These are phyloP conservation scores for Aradus depressus DNA, from an alignment of 2,888 invertebrate species.

Conservation along the genomic window DNA sequence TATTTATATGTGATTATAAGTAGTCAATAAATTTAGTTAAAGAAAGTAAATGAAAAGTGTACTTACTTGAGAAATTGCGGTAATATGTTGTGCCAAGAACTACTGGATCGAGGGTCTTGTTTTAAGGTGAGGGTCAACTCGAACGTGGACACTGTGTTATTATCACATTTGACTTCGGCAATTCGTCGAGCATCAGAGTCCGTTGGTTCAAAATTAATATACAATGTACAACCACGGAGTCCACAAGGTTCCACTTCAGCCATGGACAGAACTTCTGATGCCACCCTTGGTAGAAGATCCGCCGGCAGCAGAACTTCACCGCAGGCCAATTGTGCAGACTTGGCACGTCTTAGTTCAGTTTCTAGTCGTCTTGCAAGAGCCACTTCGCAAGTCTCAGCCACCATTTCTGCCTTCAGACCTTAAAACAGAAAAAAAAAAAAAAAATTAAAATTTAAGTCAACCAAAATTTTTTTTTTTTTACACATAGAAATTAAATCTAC, in stretches of 20 bases:
- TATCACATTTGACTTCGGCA: slow-evolving; percentile 75
- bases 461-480: background rate
- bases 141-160: slow-evolving; percentile 77
- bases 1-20: slow-evolving; percentile 4
- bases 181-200: slow-evolving; percentile 61
- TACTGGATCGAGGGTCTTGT: slow-evolving; percentile 55
- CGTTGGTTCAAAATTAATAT: slow-evolving; percentile 52
- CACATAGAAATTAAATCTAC: background rate
- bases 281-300: slow-evolving; percentile 65
- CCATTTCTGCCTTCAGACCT: slow-evolving; percentile 26
- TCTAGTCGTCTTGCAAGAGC: slow-evolving; percentile 60
- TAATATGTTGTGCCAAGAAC: slow-evolving; percentile 72
- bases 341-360: slow-evolving; percentile 66
- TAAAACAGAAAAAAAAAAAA: slow-evolving; percentile 14
- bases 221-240: slow-evolving; percentile 70
- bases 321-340: slow-evolving; percentile 65
- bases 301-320: slow-evolving; percentile 78
- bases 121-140: slow-evolving; percentile 79
- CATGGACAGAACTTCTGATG: slow-evolving; percentile 66
- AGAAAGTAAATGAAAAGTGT: background rate
- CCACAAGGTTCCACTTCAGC: slow-evolving; percentile 87
- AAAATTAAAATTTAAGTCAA: background rate
- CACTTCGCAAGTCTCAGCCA: slow-evolving; percentile 41
- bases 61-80: slow-evolving; percentile 86
- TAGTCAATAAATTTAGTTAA: background rate